Percentiles rank a stretch among this genome's conserved stretches.
These are phyloP conservation scores for Aradophagus sp. DNA, from an alignment of 1,140 invertebrate species.

Conservation along the genomic window DNA sequence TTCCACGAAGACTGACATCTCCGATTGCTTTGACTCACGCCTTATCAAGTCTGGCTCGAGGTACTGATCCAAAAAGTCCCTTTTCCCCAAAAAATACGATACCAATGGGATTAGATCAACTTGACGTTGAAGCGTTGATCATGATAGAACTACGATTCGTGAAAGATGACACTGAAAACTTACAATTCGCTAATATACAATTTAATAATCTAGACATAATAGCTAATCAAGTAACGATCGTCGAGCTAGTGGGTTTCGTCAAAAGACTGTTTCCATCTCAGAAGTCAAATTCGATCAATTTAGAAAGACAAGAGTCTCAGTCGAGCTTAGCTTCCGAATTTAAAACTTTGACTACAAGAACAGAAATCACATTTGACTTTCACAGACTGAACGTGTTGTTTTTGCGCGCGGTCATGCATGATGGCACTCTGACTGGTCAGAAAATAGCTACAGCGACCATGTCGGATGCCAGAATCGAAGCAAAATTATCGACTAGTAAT, in stretches of 20 bases:
- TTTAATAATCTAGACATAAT: constrained; percentile 97
- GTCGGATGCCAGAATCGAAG: constrained; percentile 91
- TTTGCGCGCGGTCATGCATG: constrained; percentile 84
- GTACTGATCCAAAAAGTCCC: constrained; percentile 61
- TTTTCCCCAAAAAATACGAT: constrained; percentile 64
- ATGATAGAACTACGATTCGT: constrained; percentile 87
- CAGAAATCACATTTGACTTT: constrained; percentile 94
- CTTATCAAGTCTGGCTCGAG: constrained; percentile 70
- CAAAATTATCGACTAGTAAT: constrained; percentile 80
- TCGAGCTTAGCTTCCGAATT: constrained; percentile 61
- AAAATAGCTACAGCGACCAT: constrained; percentile 96
- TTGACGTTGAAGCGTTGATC: constrained; percentile 89
- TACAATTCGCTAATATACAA: constrained; percentile 88
- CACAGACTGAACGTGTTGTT: constrained; percentile 91
- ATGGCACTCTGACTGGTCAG: constrained; percentile 82
- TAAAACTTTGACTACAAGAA: constrained; percentile 69
- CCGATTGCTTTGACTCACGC: constrained; percentile 79
- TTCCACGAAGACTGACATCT: constrained; percentile 72
- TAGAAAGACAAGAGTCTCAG: constrained; percentile 63
- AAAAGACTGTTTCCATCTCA: constrained; percentile 81
- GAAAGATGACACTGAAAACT: constrained; percentile 77
- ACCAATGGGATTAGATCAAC: constrained; percentile 67
- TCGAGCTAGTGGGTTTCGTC: constrained; percentile 91
- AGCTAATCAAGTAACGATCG: constrained; percentile 96
- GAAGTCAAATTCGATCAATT: constrained; percentile 62